A percentile compares a stretch with the other conserved stretches of the same genome.
Conservation (phyloP, 2,888 invertebrate species). For the Luperina nickerlii region DNA sequence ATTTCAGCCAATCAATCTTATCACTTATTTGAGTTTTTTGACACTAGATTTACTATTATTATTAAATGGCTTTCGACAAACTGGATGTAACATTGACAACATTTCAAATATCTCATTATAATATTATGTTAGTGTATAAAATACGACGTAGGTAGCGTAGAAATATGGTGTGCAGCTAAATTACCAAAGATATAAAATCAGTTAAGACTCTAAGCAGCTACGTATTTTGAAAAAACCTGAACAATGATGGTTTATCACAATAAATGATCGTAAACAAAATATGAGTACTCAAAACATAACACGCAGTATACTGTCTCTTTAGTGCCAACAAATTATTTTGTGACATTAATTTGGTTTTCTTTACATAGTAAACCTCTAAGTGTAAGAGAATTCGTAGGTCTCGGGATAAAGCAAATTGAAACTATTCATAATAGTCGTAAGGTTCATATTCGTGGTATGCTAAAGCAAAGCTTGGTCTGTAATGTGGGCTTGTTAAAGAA, state of each 20-base stretch:
- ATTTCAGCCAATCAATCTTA: not conserved
- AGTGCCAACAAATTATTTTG: slow-evolving; percentile 21
- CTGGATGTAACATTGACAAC: not conserved
- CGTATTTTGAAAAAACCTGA: not conserved
- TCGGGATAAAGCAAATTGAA: slow-evolving; percentile 61
- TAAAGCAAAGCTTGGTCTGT: slow-evolving; percentile 69
- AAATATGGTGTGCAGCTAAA: slow-evolving; percentile 35
- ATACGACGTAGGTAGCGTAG: slow-evolving; percentile 16
- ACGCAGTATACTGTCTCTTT: slow-evolving; percentile 51
- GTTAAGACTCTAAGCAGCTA: not conserved
- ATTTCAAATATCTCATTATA: not conserved
- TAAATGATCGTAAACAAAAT: not conserved
- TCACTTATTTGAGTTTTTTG: not conserved
- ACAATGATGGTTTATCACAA: not conserved
- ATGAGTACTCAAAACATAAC: not conserved
- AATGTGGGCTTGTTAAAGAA: slow-evolving; percentile 64
- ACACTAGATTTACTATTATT: not conserved
- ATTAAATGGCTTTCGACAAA: not conserved
- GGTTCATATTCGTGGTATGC: slow-evolving; percentile 61
- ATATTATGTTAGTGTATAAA: not conserved
- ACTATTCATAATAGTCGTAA: slow-evolving; percentile 58
- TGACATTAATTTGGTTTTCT: slow-evolving; percentile 25
- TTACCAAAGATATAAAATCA: slow-evolving; percentile 35
- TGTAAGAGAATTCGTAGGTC: slow-evolving; percentile 46
- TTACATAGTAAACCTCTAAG: slow-evolving; percentile 21